Evolutionary conservation across 2,113 vertebrate species (phyloP).

Genomic region (Dendrocopos noguchii): DNA sequence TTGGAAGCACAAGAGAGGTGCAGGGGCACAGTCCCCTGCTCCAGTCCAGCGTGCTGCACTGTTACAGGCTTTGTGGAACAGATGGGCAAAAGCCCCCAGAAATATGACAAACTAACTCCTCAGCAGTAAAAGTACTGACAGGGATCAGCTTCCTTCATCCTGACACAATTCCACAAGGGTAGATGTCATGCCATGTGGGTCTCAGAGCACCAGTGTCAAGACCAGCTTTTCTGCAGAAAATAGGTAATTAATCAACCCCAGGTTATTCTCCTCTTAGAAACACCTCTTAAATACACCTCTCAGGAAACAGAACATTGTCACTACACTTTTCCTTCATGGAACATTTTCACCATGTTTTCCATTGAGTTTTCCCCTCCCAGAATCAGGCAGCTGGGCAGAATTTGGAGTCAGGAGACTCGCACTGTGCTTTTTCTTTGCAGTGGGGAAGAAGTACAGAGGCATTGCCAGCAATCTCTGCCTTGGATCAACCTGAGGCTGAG

Average conservation of each 20-base stretch:
- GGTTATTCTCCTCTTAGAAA: background rate
- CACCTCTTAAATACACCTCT: background rate
- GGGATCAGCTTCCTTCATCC: background rate
- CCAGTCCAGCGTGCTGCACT: too few species aligned
- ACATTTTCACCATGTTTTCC: background rate
- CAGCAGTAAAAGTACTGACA: background rate
- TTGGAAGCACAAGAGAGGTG: too few species aligned
- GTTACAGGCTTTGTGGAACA: too few species aligned
- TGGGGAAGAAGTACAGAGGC: accelerated
- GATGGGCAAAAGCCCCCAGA: background rate
- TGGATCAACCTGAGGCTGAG: background rate
- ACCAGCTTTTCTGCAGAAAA: background rate
- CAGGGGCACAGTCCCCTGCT: too few species aligned
- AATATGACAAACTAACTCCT: background rate
- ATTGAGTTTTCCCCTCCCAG: background rate
- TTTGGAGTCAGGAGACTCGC: background rate
- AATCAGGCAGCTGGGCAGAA: background rate
- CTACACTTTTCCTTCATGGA: background rate
- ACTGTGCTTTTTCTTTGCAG: background rate
- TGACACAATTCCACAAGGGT: background rate
- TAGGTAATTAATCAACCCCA: background rate
- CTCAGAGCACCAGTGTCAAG: background rate
- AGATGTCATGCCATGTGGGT: accelerated
- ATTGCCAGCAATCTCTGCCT: background rate
- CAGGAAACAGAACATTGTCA: background rate